These are phyloP conservation scores for Salvator merianae DNA, from an alignment of 2,113 vertebrate genomes.

Conservation along the genomic window DNA sequence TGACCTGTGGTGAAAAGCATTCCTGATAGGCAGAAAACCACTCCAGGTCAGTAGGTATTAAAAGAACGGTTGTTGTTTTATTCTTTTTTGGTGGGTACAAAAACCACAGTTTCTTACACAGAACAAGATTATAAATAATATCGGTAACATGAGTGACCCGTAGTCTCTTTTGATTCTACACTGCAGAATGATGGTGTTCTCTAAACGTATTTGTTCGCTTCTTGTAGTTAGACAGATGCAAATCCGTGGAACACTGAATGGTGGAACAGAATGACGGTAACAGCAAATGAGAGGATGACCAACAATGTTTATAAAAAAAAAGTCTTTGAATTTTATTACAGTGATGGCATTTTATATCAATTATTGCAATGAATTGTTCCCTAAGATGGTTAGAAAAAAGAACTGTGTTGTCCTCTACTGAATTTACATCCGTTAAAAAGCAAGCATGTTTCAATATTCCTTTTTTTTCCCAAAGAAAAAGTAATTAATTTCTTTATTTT, in stretches of 20 bases:
- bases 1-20: constrained; percentile 49
- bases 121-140: constrained; percentile 85
- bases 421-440: constrained; percentile 98
- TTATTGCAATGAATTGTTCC: constrained; percentile 99
- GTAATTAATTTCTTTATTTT: constrained; percentile 83
- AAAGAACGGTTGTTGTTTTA: constrained; percentile 81
- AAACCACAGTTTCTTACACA: constrained; percentile 85
- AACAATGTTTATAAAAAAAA: constrained; percentile 85
- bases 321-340: constrained; percentile 88
- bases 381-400: constrained; percentile 99
- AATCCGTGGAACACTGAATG: constrained; percentile 75
- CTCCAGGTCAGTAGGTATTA: constrained; percentile 74
- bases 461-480: constrained; percentile 80
- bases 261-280: constrained; percentile 78
- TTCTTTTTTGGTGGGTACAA: constrained; percentile 84
- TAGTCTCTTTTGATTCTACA: constrained; percentile 79
- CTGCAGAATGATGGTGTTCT: constrained; percentile 72
- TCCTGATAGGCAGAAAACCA: constrained; percentile 69
- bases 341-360: constrained; percentile 92
- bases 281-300: constrained; percentile 78
- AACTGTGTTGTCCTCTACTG: constrained; percentile 91
- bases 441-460: constrained; percentile 91
- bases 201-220: constrained; percentile 75
- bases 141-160: constrained; percentile 74
- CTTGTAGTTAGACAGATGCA: constrained; percentile 82